phyloP scores from a whole-genome alignment of 2,797 vertebrate species.

The Parambassis ranga region DNA sequence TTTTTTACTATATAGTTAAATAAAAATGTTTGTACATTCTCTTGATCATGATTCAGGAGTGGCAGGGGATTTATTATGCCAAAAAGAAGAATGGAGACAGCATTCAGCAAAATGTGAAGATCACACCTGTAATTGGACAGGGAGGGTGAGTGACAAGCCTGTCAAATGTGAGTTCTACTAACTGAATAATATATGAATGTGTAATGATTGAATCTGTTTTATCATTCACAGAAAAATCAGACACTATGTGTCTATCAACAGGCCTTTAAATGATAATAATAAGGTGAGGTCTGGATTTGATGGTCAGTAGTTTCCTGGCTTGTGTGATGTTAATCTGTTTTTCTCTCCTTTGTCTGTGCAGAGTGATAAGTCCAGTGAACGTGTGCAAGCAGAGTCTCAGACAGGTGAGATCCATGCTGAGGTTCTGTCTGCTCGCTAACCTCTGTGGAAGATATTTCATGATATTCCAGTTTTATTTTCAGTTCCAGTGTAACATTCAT shows the following conservation, averaged over 20 bases:
- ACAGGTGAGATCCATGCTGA: constrained; percentile 83
- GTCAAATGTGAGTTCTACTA: neutral
- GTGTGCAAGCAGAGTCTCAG: constrained; percentile 90
- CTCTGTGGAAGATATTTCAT: too few relatives aligned
- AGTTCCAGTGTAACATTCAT: neutral
- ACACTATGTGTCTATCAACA: constrained; percentile 99
- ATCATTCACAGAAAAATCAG: constrained; percentile 92
- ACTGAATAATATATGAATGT: neutral
- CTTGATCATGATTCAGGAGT: constrained; percentile 84
- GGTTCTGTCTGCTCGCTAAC: constrained; percentile 1
- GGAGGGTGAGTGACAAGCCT: constrained; percentile 88
- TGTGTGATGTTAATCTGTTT: constrained; percentile 45
- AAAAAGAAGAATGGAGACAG: constrained; percentile 97
- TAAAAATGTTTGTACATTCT: neutral
- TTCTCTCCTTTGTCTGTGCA: constrained; percentile 55
- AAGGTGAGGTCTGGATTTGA: constrained; percentile 82
- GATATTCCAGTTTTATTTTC: too few relatives aligned
- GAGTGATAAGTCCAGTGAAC: constrained; percentile 89
- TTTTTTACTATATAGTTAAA: neutral
- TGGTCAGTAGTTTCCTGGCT: neutral
- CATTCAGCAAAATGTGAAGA: constrained; percentile 97
- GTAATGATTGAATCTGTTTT: constrained; percentile 20
- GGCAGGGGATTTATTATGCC: constrained; percentile 96
- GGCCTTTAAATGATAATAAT: constrained; percentile 93
- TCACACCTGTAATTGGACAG: constrained; percentile 96